Evolutionary conservation across 2,113 vertebrate genomes (phyloP), one percentile per base, ranked within the genome.

Genomic region (Nesoenas mayeri): DNA sequence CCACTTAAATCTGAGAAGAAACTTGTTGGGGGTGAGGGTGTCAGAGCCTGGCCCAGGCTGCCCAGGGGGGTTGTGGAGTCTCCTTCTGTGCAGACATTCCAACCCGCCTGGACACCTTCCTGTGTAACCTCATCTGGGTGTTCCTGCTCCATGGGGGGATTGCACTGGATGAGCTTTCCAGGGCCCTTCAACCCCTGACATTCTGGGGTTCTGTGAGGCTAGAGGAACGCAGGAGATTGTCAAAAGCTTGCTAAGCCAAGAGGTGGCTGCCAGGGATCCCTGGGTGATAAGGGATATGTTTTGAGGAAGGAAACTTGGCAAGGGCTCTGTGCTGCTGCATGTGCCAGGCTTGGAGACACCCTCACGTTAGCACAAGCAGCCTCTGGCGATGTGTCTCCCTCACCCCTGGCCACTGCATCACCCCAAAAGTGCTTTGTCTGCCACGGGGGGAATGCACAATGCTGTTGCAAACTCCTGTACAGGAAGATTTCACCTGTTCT

Each of bases 251-350:
- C 54, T 6, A 21, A 62, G 48, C 19, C 58, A 26, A 2, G 53
- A 64, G 58, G 42, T 2, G 14, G 50, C 65, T 70, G 65, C 78
- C 74, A 34, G 38, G 44, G 81, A 40, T 67, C 31, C 75, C 48
- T 2, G 38, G 2, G 31, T 0, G 42, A 10, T 12, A 28, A 25
- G 12, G 34, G 62, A 44, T 4, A 14, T 3, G 18, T 16, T 69
- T 17, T 2, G 56, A 85, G 74, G 83, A 69, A 51, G 54, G 1
- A 3, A 28, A 26, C 21, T 50, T 40, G 85, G 70, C 83, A n/a
- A 26, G 19, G 32, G 56, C 74, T 67, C 53, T 1, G 3, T 0
- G 36, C 1, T 21, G 28, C 69, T 77, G 78, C 71, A 3, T 80
- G n/a, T 29, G 48, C 72, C 91, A 57, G 42, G 29, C 31, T 81